Evolutionary conservation across 2,888 invertebrate species (phyloP), one percentile per base, ranked within the genome.

Genomic region (Torymus aiolomorphi): DNA sequence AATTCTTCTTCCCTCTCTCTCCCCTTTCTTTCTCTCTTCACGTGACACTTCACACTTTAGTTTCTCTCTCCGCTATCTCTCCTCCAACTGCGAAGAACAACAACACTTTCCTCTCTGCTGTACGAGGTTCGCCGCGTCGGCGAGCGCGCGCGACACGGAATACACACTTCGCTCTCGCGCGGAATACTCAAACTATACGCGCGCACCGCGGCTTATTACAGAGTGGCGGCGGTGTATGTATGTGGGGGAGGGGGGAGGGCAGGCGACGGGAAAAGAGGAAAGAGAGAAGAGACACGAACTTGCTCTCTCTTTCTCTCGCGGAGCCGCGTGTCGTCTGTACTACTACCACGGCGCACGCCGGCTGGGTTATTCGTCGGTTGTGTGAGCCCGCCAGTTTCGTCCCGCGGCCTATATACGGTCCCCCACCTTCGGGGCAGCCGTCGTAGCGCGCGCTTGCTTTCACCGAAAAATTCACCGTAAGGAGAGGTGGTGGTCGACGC

Each of bases 321-420:
- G 5, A 42, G 8, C 8, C 8, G 5, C 8, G 42, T 42, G 42
- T 42, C 42, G 42, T 42, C 31, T 31, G 2, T 3, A 42, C 42
- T 8, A 42, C 42, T 42, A 42, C 65, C 83, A 82, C 86, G 84
- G 84, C 85, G 83, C 85, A 88, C 85, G 86, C 87, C 81, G 83
- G 62, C 54, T 65, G 85, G 86, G 42, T 42, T 42, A 42, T 87
- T 88, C 87, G 88, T 88, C 42, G 42, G 42, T 42, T 42, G 42
- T 88, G 87, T 89, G 89, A 89, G 88, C 82, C 85, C 84, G 84
- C 83, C 77, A 83, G 88, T 88, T 86, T 87, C 85, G 85, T 88
- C 86, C 86, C 87, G 85, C 87, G 85, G 85, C 88, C 89, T 90
- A 88, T 90, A 90, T 89, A 89, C 87, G 85, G 87, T 88, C 89